These are phyloP conservation scores for Neotragus pygmaeus DNA, from an alignment of 2,113 vertebrate genomes.

Conservation along the genomic window DNA sequence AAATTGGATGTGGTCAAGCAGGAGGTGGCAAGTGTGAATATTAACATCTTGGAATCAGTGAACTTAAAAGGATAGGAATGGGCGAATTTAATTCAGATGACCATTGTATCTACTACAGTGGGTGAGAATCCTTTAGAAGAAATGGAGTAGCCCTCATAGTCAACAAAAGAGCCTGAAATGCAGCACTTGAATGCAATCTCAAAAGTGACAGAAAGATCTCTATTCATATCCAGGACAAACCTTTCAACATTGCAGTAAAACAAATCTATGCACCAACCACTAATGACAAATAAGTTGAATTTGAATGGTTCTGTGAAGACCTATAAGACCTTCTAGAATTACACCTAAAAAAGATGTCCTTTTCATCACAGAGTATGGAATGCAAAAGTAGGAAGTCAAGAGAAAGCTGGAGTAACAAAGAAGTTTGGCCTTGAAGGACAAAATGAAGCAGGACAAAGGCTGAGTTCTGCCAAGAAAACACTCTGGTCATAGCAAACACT, in stretches of 20 bases:
- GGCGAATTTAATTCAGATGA: not conserved
- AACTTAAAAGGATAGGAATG: not conserved
- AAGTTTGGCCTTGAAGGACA: not conserved
- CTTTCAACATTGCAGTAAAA: not conserved
- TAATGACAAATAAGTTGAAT: not conserved
- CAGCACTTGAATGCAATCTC: not conserved
- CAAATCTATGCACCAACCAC: not conserved
- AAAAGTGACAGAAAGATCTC: not conserved
- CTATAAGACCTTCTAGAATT: not conserved
- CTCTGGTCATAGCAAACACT: not conserved
- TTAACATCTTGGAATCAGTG: not conserved
- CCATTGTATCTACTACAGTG: too few relatives aligned
- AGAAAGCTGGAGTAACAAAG: not conserved
- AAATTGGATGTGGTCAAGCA: not conserved
- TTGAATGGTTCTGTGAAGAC: not conserved
- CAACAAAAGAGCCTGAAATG: not conserved
- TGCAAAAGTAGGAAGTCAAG: not conserved
- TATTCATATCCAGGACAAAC: not conserved
- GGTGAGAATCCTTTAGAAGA: not conserved
- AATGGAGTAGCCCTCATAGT: not conserved
- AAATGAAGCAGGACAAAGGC: not conserved
- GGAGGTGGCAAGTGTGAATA: not conserved
- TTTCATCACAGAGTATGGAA: not conserved
- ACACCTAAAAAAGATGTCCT: not conserved
- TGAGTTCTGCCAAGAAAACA: not conserved